Evolutionary conservation across 2,113 vertebrate genomes (phyloP), one percentile per base, ranked within the genome.

Genomic region (Pao palembangensis): DNA sequence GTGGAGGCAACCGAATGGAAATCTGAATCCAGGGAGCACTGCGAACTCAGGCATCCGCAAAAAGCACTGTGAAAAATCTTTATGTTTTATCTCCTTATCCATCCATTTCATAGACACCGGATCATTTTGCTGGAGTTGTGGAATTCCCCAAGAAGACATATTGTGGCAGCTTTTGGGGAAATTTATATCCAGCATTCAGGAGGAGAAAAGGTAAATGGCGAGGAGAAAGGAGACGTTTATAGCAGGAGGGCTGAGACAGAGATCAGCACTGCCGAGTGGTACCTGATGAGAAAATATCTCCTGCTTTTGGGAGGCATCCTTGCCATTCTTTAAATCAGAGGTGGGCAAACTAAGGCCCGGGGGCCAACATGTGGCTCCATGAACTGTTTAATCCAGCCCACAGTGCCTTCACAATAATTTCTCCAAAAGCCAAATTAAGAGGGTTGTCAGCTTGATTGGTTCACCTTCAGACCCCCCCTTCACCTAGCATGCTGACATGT

Each of bases 131-230:
- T 77, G 20, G 63, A 84, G 77, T 76, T 0, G 34, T 58, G 84
- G 86, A 88, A 88, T 87, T 90, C 84, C 81, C 85, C 78, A 64
- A 78, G 67, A 89, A 90, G 85, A 88, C 55, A 69, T 80, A 89
- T 87, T 75, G 71, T 76, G 68, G 78, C 81, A 76, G 82, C 78
- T 87, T 86, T 87, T 84, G 76, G 82, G 84, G 85, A 83, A 83
- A 88, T 85, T 86, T 85, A 81, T 79, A 88, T 84, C 65, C 73
- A 86, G 79, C 80, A 75, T 70, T 76, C 69, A 75, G 71, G 78
- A 67, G 78, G 65, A 62, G 69, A 58, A 53, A 80, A 79, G 78
- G 73, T 80, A 82, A 70, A 76, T 61, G 58, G 58, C 57, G 77
- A 65, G 52, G 62, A 71, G 71, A 54, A 46, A 51, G 54, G 67